phyloP scores from a whole-genome alignment of 2,888 invertebrate genomes.

The Andrena praecox region DNA sequence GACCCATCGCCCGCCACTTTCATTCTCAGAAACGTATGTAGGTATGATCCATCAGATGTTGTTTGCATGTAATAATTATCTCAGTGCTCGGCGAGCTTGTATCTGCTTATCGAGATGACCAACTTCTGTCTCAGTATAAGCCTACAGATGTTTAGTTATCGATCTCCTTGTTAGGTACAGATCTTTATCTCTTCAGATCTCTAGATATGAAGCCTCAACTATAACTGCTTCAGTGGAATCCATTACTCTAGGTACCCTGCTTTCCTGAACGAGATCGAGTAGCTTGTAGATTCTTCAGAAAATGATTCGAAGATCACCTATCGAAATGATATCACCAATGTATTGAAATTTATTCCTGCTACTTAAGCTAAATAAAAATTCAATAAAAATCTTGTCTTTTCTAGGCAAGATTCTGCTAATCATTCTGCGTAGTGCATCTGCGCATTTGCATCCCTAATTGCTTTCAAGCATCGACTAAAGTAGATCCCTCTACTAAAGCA shows the following conservation, averaged over 20 bases:
- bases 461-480: not conserved
- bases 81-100: not conserved
- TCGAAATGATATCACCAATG: not conserved
- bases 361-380: not conserved
- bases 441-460: not conserved
- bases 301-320: not conserved
- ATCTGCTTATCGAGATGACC: constrained; percentile 4
- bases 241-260: not conserved
- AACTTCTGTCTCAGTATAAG: not conserved
- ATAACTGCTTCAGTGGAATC: not conserved
- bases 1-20: not conserved
- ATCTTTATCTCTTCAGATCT: constrained; percentile 2
- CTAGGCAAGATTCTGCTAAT: not conserved
- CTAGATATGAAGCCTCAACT: not conserved
- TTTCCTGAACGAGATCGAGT: not conserved
- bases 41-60: not conserved
- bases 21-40: not conserved
- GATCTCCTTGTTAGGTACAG: not conserved
- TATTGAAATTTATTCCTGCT: not conserved
- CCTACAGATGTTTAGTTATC: not conserved
- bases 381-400: not conserved
- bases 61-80: not conserved
- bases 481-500: not conserved
- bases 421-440: not conserved
- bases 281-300: not conserved